phyloP scores from a whole-genome alignment of 1,140 invertebrate genomes.

The Magallana angulata region DNA sequence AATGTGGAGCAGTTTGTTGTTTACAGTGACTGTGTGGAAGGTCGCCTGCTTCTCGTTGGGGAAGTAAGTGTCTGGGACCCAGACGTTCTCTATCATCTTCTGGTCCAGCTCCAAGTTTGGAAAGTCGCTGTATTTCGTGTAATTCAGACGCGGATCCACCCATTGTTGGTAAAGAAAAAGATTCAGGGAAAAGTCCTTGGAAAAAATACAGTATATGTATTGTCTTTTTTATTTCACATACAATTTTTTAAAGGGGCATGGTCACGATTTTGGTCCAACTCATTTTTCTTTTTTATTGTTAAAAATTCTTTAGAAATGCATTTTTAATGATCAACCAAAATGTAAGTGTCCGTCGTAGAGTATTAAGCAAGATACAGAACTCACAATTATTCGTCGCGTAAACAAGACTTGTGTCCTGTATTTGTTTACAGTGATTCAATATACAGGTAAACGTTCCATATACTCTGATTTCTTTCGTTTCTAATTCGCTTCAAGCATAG shows the following conservation, averaged over 20 bases:
- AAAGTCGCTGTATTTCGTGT: slow-evolving; percentile 70
- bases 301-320: too few species aligned
- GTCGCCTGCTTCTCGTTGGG: slow-evolving; percentile 79
- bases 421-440: too few species aligned
- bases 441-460: too few species aligned
- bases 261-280: too few species aligned
- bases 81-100: slow-evolving; percentile 73
- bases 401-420: too few species aligned
- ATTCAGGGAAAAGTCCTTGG: slow-evolving; percentile 83
- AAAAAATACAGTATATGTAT: background rate
- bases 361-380: too few species aligned
- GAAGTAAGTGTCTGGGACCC: slow-evolving; percentile 80
- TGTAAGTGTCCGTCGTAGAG: too few species aligned
- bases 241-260: background rate
- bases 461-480: too few species aligned
- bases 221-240: background rate
- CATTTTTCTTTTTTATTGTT: too few species aligned
- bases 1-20: slow-evolving; percentile 79
- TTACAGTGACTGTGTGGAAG: slow-evolving; percentile 80
- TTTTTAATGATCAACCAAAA: too few species aligned
- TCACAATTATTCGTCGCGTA: too few species aligned
- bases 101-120: slow-evolving; percentile 69
- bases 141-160: slow-evolving; percentile 81
- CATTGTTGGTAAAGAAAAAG: slow-evolving; percentile 83
- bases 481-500: too few species aligned